Evolutionary conservation across 2,113 vertebrate genomes (phyloP), one percentile per base, ranked within the genome.

Genomic region (Tychaedon coryphoeus): DNA sequence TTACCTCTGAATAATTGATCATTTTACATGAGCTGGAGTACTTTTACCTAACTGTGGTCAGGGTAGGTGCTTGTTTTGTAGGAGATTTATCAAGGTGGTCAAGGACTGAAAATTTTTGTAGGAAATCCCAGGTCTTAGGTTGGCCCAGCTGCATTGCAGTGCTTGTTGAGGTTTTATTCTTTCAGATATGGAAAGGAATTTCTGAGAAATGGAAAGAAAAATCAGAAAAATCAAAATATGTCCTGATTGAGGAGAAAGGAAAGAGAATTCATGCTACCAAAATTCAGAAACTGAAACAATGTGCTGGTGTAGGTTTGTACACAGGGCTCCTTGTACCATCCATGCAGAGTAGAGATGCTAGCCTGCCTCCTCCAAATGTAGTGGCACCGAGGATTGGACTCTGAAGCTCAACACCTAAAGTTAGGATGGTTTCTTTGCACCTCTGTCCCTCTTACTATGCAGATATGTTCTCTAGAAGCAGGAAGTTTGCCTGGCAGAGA

Each of bases 401-500:
- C 26, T 26, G 5, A 16, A 57, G 4, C 16, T 56, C 1, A 7
- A 14, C 18, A 53, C 6, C 9, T 69, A 60, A 83, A 69, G 38
- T 69, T 33, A 65, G 13, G 10, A 42, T 56, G 28, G 6, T 8
- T 22, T 36, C 47, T 75, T 88, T 79, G 19, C 4, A 38, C 2
- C 29, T 90, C 25, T 90, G 24, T 38, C 4, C 16, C 4, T 76
- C 22, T 75, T 80, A 53, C 20, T 31, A 67, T 20, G 19, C 18
- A 79, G 57, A 14, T 43, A 22, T 4, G 1, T 9, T 86, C 86
- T 80, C 54, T 31, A 61, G 45, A 47, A 18, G 5, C 14, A 75
- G 3, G 36, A 6, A 4, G 2, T 28, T 3, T 77, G 0, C 7
- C 43, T 51, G 15, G 47, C 9, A 48, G 56, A 36, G 18, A 14